A percentile compares a stretch with the other conserved stretches of the same genome.
Evolutionary conservation across 2,888 invertebrate genomes (phyloP).

Genomic region (Ypsolopha scabrella): DNA sequence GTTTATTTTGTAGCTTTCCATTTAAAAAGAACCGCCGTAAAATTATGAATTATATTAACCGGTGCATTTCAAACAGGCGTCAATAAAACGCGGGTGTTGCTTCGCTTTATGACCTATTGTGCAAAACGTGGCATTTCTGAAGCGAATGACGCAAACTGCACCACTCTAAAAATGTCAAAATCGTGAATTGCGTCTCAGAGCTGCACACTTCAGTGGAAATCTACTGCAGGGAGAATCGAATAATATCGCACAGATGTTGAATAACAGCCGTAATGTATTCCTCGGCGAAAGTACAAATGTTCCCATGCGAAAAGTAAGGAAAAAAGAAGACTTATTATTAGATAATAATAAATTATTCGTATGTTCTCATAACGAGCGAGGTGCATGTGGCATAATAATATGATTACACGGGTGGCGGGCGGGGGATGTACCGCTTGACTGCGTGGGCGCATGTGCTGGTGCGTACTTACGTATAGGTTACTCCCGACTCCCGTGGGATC

Average conservation of each 20-base stretch:
- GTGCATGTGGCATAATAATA: constrained; percentile 14
- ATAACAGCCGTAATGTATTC: constrained; percentile 55
- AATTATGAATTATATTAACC: too few species aligned
- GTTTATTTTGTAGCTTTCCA: background rate
- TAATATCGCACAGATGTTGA: constrained; percentile 58
- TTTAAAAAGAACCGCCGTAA: too few species aligned
- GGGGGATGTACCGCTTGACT: constrained; percentile 19
- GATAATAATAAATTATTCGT: constrained; percentile 17
- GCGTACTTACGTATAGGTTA: too few species aligned
- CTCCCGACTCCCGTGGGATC: too few species aligned
- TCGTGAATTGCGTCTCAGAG: constrained; percentile 26
- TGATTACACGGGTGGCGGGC: constrained; percentile 20
- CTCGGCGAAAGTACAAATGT: constrained; percentile 58
- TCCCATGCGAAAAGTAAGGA: constrained; percentile 43
- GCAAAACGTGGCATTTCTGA: constrained; percentile 35
- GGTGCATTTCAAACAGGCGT: too few species aligned
- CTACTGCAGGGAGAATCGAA: constrained; percentile 32
- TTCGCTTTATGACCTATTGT: too few species aligned
- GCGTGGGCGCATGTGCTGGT: constrained; percentile 6
- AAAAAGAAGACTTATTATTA: constrained; percentile 38
- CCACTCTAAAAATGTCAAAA: constrained; percentile 58
- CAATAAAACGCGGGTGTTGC: too few species aligned
- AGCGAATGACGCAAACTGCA: constrained; percentile 39
- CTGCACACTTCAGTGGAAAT: constrained; percentile 42
- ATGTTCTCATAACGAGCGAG: constrained; percentile 9